phyloP scores from a whole-genome alignment of 1,140 invertebrate species.

The Venturia canescens region DNA sequence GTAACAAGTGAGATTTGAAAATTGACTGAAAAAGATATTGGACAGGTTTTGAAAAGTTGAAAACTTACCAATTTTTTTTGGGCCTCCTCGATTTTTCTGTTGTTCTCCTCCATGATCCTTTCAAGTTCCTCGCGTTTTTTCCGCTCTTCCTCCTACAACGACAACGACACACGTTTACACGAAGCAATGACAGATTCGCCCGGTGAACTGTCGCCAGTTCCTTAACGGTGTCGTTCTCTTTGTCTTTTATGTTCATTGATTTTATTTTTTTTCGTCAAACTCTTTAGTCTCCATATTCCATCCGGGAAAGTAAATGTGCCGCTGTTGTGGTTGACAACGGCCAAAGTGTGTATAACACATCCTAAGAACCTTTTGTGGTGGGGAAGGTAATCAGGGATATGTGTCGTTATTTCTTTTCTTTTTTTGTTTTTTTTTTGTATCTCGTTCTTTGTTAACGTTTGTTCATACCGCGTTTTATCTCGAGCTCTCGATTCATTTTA shows the following conservation, averaged over 20 bases:
- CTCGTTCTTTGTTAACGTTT: slow-evolving; percentile 35
- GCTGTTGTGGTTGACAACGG: slow-evolving; percentile 64
- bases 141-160: slow-evolving; percentile 93
- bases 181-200: slow-evolving; percentile 66
- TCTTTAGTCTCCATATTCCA: no score
- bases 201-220: slow-evolving; percentile 62
- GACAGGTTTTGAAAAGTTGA: no score
- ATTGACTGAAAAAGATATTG: no score
- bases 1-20: neutral
- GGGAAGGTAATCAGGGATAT: slow-evolving; percentile 59
- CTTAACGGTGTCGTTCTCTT: slow-evolving; percentile 20
- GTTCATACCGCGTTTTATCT: neutral
- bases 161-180: slow-evolving; percentile 73
- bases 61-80: slow-evolving; percentile 94
- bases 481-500: neutral
- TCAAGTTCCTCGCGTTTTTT: slow-evolving; percentile 96
- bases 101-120: slow-evolving; percentile 98
- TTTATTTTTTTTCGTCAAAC: no score
- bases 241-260: neutral
- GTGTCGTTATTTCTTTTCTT: slow-evolving; percentile 49
- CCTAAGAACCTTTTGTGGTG: slow-evolving; percentile 68
- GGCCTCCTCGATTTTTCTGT: slow-evolving; percentile 97
- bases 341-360: slow-evolving; percentile 66
- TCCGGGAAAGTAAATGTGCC: slow-evolving; percentile 55
- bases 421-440: slow-evolving; percentile 54